Conservation (phyloP, 2,797 vertebrate species). For the Moxostoma hubbsi region DNA sequence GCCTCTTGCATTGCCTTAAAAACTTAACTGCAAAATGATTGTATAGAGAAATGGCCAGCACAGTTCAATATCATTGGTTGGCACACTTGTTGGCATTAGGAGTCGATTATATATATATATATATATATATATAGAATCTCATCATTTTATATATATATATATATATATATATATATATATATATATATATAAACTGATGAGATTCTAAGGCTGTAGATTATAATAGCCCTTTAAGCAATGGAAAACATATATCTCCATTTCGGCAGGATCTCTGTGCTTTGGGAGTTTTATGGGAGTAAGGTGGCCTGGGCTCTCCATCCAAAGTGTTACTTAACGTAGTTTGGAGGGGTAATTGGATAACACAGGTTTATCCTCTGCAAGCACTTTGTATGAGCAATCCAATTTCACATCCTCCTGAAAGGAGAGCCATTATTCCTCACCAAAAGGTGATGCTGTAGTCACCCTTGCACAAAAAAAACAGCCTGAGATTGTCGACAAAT, state of each 20-base stretch:
- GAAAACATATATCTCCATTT: conserved; percentile 40
- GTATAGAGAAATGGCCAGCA: background rate
- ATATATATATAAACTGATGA: conserved; percentile 35
- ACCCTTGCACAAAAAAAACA: conserved; percentile 78
- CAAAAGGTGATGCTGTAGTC: conserved; percentile 80
- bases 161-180: too few species aligned
- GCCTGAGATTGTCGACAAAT: conserved; percentile 78
- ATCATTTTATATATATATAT: too few species aligned
- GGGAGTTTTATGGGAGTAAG: conserved; percentile 64
- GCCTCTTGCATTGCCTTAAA: background rate
- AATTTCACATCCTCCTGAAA: conserved; percentile 85
- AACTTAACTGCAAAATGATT: conserved; percentile 9
- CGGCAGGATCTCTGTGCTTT: conserved; percentile 43
- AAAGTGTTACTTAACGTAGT: conserved; percentile 77
- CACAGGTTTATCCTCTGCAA: conserved; percentile 85
- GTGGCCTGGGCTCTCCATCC: conserved; percentile 74
- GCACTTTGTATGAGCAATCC: conserved; percentile 87
- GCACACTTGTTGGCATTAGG: conserved; percentile 38
- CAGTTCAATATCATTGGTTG: conserved; percentile 33
- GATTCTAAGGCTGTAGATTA: conserved; percentile 23
- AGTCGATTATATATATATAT: background rate
- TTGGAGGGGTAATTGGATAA: conserved; percentile 86
- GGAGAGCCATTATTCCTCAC: conserved; percentile 85
- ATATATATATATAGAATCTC: too few species aligned
- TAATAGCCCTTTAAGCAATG: conserved; percentile 33